Conservation (phyloP, 92 coral and sea anemone genomes). For the Chrysogorgia sp. region DNA sequence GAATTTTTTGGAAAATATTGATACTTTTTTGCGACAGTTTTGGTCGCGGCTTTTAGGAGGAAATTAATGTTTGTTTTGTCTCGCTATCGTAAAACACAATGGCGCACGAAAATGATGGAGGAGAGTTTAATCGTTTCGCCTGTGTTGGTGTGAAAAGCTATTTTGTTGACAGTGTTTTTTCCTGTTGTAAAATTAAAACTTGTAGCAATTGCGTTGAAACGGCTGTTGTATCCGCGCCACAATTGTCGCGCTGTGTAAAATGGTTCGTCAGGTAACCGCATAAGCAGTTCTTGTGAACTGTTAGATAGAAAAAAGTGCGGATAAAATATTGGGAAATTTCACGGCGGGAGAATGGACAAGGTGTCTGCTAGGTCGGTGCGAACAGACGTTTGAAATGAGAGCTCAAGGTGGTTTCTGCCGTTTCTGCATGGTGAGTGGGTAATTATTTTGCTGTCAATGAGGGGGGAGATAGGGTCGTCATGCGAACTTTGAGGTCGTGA, state of each 20-base stretch:
- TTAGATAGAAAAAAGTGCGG: constrained; percentile 10
- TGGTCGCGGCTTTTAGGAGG: background rate
- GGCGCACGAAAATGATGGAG: constrained; percentile 36
- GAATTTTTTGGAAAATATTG: background rate
- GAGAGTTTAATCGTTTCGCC: constrained; percentile 18
- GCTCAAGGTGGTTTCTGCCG: constrained; percentile 43
- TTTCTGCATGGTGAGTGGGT: constrained; percentile 3
- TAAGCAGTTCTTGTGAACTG: too few relatives aligned
- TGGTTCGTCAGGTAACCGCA: constrained; percentile 1
- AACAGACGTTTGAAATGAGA: constrained; percentile 28
- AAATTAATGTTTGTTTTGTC: constrained; percentile 6
- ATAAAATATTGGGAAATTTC: constrained; percentile 9
- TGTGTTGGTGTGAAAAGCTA: constrained; percentile 22
- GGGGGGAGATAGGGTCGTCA: constrained; percentile 31
- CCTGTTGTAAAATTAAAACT: background rate
- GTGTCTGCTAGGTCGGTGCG: constrained; percentile 11
- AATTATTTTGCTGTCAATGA: constrained; percentile 28
- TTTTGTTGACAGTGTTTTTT: background rate
- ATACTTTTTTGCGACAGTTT: background rate
- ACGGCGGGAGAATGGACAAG: constrained; percentile 48
- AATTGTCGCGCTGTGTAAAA: background rate
- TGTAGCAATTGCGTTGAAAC: background rate
- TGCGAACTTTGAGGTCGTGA: constrained; percentile 15
- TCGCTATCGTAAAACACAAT: constrained; percentile 5
- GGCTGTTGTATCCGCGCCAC: background rate